phyloP scores from a whole-genome alignment of 2,797 vertebrate species.

The Urophycis tenuis region DNA sequence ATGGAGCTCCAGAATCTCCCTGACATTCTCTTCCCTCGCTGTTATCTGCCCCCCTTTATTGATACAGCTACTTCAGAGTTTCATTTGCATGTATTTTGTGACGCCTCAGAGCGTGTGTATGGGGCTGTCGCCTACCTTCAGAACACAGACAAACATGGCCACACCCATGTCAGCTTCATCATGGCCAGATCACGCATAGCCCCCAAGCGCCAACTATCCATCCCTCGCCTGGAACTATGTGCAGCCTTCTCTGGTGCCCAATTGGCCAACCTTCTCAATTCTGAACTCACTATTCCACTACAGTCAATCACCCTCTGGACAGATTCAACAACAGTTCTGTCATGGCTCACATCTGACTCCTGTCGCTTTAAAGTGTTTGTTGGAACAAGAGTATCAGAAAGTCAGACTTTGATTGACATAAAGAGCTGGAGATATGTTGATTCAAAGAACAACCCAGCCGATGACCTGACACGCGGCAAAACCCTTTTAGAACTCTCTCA shows the following conservation, averaged over 20 bases:
- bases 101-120: not conserved
- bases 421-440: conserved; percentile 15
- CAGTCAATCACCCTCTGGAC: conserved; percentile 5
- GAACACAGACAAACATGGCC: not conserved
- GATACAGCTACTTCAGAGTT: not conserved
- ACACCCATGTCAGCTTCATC: not conserved
- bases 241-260: conserved; percentile 16
- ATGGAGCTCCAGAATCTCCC: not conserved
- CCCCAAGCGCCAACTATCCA: conserved; percentile 9
- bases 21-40: not conserved
- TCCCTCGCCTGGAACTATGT: conserved; percentile 20
- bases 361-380: conserved; percentile 16
- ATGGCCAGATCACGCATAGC: conserved; percentile 9
- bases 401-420: conserved; percentile 6
- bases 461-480: conserved; percentile 15
- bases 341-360: conserved; percentile 6
- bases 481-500: conserved; percentile 2
- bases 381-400: conserved; percentile 7
- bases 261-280: conserved; percentile 12
- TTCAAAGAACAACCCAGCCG: conserved; percentile 12
- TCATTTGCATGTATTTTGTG: not conserved
- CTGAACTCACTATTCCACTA: conserved; percentile 8
- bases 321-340: conserved; percentile 9
- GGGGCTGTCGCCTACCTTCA: too few species aligned
- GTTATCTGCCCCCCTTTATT: not conserved